phyloP scores from a whole-genome alignment of 2,888 invertebrate genomes.

The Dryomyza anilis region DNA sequence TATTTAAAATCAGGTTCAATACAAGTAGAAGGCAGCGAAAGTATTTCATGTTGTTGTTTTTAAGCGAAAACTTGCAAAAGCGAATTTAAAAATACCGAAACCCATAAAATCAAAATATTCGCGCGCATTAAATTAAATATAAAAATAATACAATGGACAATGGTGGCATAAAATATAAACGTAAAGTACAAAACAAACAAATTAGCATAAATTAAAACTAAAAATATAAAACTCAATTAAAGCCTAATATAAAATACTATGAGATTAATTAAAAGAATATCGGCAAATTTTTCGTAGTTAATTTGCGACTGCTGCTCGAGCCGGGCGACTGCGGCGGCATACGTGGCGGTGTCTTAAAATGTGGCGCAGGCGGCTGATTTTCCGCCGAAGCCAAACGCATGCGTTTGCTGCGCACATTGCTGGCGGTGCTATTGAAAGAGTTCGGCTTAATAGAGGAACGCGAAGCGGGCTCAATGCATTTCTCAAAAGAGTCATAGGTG shows the following conservation, averaged over 20 bases:
- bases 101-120: no score
- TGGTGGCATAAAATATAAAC: no score
- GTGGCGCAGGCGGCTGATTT: slow-evolving; percentile 30
- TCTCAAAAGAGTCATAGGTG: slow-evolving; percentile 43
- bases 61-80: no score
- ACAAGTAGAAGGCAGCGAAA: no score
- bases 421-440: not conserved
- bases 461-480: slow-evolving; percentile 43
- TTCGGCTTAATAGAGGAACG: slow-evolving; percentile 42
- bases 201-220: not conserved
- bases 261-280: slow-evolving; percentile 47
- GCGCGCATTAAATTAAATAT: no score
- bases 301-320: slow-evolving; percentile 40
- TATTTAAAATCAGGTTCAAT: no score
- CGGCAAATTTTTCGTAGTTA: slow-evolving; percentile 51
- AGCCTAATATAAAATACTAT: not conserved
- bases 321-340: slow-evolving; percentile 32
- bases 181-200: no score
- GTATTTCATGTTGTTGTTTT: no score
- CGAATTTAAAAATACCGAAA: no score
- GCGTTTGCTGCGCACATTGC: slow-evolving; percentile 27
- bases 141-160: no score
- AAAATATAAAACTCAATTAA: not conserved
- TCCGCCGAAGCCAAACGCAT: slow-evolving; percentile 31
- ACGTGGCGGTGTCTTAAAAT: slow-evolving; percentile 40